Evolutionary conservation across 2,797 vertebrate genomes (phyloP), one percentile per base, ranked within the genome.

Genomic region (Clarias fuscus): DNA sequence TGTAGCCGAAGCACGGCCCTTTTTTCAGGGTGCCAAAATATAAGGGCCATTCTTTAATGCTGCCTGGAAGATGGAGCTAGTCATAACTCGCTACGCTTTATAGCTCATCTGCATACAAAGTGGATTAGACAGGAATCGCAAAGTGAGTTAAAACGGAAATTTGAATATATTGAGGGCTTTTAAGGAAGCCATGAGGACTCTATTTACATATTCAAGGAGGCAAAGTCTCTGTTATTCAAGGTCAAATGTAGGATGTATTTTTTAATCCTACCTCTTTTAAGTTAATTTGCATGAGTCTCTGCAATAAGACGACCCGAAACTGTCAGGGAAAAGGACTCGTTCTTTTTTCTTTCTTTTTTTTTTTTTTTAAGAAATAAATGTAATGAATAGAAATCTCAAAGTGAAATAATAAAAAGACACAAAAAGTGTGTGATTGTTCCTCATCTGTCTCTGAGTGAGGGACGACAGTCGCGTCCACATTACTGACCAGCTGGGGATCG

Each of bases 131-230:
- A 59, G 71, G 83, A 82, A 75, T 81, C 58, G 61, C 62, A 78
- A 86, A 85, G 78, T 82, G 30, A 81, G 88, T 86, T 84, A 86
- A 86, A 84, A 80, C 48, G 22, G 8, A 62, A 75, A 68, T 84
- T 76, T 62, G 83, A 77, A 90, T 92, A 92, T 93, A 92, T 92
- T 92, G 90, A 84, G 77, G 91, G 88, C 91, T 90, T 73, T 86
- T 86, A 86, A 87, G 93, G 92, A 93, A 90, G 90, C 91, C 82
- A 86, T 88, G 61, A 70, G 65, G 65, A 80, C 67, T 30, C 56
- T 90, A 94, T 94, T 93, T 93, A 91, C 92, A 94, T 93, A 89
- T 90, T 77, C 86, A 87, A 78, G 58, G 14, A 85, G 83, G 82
- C 89, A 84, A 88, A 84, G 40, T 70, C 75, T 68, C 27, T 91